Evolutionary conservation across 2,888 invertebrate species (phyloP).

Genomic region (Parnassius smintheus): DNA sequence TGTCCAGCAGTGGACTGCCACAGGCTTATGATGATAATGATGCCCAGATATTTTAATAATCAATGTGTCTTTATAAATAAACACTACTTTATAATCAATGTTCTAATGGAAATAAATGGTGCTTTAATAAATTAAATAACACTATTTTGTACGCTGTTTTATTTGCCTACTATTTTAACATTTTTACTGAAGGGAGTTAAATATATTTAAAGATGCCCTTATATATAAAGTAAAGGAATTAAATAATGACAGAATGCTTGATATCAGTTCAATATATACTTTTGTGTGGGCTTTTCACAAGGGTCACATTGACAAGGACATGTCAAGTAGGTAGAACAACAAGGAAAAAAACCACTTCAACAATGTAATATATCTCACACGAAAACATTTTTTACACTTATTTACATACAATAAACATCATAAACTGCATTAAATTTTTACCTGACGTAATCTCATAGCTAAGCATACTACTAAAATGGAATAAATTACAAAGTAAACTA

Average conservation of each 20-base stretch:
- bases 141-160: conserved; percentile 16
- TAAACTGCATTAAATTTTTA: not conserved
- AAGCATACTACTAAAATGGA: conserved; percentile 2
- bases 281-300: too few relatives aligned
- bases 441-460: not conserved
- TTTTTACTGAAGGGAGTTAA: not conserved
- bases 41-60: too few relatives aligned
- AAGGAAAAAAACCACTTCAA: conserved; percentile 5
- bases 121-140: conserved; percentile 24
- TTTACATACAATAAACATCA: conserved; percentile 14
- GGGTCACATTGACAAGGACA: too few relatives aligned
- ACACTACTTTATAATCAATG: too few relatives aligned
- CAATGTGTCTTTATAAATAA: too few relatives aligned
- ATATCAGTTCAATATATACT: too few relatives aligned
- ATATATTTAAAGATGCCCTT: not conserved
- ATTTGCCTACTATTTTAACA: conserved; percentile 15
- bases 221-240: not conserved
- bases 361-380: conserved; percentile 12
- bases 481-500: conserved; percentile 10
- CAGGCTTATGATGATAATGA: too few relatives aligned
- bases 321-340: not conserved
- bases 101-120: not conserved
- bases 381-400: conserved; percentile 15
- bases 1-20: too few relatives aligned
- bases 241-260: conserved; percentile 6